phyloP scores from a whole-genome alignment of 2,888 invertebrate genomes.

The Drepana falcataria region DNA sequence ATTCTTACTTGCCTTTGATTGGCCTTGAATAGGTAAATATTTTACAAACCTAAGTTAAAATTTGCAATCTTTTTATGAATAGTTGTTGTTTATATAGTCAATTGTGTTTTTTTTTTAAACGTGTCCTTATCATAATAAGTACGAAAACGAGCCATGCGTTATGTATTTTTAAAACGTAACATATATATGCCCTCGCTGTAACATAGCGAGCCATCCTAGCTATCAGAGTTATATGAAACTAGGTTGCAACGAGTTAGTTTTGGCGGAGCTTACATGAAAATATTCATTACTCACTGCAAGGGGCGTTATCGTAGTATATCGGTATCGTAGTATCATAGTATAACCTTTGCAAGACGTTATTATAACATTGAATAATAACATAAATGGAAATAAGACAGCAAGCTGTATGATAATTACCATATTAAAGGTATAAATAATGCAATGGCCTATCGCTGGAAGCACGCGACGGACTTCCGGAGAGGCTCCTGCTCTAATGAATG shows the following conservation, averaged over 20 bases:
- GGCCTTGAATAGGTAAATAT: too few species aligned
- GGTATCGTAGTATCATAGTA: conserved; percentile 63
- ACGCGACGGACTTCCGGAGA: conserved; percentile 75
- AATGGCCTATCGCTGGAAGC: conserved; percentile 68
- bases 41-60: too few species aligned
- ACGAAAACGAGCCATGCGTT: too few species aligned
- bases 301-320: conserved; percentile 63
- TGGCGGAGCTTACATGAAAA: conserved; percentile 24
- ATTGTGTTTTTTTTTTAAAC: too few species aligned
- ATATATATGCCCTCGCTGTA: too few species aligned
- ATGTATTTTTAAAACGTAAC: too few species aligned
- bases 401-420: conserved; percentile 73
- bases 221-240: conserved; percentile 48
- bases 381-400: conserved; percentile 70
- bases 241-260: conserved; percentile 33
- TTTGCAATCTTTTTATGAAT: too few species aligned
- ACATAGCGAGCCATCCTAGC: too few species aligned
- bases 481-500: conserved; percentile 53
- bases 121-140: too few species aligned
- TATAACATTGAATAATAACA: conserved; percentile 74
- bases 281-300: conserved; percentile 57
- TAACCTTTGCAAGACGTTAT: conserved; percentile 70
- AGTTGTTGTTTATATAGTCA: too few species aligned
- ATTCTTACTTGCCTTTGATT: too few species aligned
- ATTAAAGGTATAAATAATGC: conserved; percentile 78